Conservation (phyloP, 2,888 invertebrate species). For the Palloptera scutellata region DNA sequence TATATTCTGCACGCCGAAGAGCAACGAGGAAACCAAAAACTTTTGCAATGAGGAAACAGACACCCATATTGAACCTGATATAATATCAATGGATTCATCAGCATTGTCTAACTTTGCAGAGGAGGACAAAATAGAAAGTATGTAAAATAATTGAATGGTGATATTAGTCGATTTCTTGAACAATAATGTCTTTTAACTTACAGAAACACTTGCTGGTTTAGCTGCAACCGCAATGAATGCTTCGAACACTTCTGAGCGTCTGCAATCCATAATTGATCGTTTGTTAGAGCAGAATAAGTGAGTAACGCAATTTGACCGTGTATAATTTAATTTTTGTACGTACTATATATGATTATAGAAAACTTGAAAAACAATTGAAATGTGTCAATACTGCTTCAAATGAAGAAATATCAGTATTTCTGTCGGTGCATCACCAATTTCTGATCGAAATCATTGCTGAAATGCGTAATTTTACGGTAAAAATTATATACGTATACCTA, state of each 20-base stretch:
- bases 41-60: conserved; percentile 50
- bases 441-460: conserved; percentile 58
- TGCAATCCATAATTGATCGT: conserved; percentile 59
- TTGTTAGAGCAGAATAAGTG: conserved; percentile 55
- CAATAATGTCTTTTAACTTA: conserved; percentile 5
- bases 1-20: conserved; percentile 44
- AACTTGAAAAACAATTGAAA: conserved; percentile 55
- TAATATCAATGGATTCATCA: neutral
- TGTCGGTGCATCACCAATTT: conserved; percentile 57
- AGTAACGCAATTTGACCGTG: conserved; percentile 31
- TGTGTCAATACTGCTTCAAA: conserved; percentile 49
- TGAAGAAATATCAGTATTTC: conserved; percentile 53
- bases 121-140: conserved; percentile 9
- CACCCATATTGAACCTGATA: conserved; percentile 21
- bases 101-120: neutral
- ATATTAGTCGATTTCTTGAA: conserved; percentile 32
- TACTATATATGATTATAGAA: conserved; percentile 44
- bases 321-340: neutral
- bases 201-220: conserved; percentile 52
- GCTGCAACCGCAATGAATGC: conserved; percentile 44
- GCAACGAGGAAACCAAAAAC: conserved; percentile 46
- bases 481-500: neutral
- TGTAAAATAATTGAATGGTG: neutral
- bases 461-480: conserved; percentile 59
- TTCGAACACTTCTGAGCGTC: conserved; percentile 51